These are phyloP conservation scores for Hartigia nigra DNA, from an alignment of 2,888 invertebrate genomes.

Conservation along the genomic window DNA sequence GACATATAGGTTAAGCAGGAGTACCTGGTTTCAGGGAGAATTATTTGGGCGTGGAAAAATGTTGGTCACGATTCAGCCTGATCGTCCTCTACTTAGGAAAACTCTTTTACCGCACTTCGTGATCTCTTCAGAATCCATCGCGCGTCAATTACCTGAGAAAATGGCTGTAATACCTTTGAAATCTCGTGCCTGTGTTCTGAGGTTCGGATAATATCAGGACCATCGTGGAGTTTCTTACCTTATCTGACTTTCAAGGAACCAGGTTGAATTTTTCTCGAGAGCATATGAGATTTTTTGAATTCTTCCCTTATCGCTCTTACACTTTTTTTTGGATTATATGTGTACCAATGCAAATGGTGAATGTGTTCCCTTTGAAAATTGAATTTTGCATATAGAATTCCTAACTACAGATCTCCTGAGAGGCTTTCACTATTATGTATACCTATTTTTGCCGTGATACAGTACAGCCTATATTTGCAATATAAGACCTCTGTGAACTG, in stretches of 20 bases:
- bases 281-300: background rate
- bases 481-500: background rate
- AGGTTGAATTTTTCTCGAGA: background rate
- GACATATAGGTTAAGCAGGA: background rate
- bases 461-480: background rate
- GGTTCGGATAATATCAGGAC: no score
- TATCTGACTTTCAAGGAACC: background rate
- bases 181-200: background rate
- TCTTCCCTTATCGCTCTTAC: background rate
- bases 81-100: constrained; percentile 1
- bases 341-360: background rate
- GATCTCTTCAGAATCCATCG: background rate
- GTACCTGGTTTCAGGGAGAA: background rate
- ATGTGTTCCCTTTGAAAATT: background rate
- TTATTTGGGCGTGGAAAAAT: background rate
- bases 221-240: background rate
- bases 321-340: background rate
- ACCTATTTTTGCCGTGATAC: background rate
- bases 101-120: background rate
- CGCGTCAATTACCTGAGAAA: background rate
- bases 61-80: background rate
- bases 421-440: background rate
- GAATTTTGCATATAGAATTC: background rate
- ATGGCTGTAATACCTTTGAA: background rate
- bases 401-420: background rate